Evolutionary conservation across 2,113 vertebrate species (phyloP).

Genomic region (Chaetodon auriga): DNA sequence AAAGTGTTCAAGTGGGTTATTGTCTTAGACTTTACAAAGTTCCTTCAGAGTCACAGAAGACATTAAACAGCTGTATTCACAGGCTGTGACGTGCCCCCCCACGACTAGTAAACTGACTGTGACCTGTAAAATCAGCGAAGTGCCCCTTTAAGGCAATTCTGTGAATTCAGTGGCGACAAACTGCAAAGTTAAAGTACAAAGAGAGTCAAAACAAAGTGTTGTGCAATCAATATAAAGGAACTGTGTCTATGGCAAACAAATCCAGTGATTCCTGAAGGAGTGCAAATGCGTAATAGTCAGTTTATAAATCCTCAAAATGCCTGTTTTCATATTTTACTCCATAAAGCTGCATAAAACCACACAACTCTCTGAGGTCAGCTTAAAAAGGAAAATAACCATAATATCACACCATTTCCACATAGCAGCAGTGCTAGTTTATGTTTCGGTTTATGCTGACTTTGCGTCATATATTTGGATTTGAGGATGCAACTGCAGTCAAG

Average conservation of each 20-base stretch:
- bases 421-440: neutral
- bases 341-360: no score
- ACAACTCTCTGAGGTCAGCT: neutral
- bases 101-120: neutral
- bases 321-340: no score
- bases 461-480: no score
- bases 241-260: neutral
- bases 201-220: neutral
- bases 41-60: neutral
- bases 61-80: neutral
- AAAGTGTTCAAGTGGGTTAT: neutral
- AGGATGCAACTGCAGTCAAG: neutral
- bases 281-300: neutral
- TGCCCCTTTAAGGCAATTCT: neutral
- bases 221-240: neutral
- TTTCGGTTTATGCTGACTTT: no score
- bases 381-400: neutral
- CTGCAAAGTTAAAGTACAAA: neutral
- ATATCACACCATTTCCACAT: neutral
- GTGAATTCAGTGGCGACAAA: neutral
- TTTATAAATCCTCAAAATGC: neutral
- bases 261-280: neutral
- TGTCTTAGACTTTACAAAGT: neutral
- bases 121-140: neutral
- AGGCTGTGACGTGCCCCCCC: neutral